Evolutionary conservation across 2,797 vertebrate genomes (phyloP), one percentile per base, ranked within the genome.

Genomic region (Anomalospiza imberbis): DNA sequence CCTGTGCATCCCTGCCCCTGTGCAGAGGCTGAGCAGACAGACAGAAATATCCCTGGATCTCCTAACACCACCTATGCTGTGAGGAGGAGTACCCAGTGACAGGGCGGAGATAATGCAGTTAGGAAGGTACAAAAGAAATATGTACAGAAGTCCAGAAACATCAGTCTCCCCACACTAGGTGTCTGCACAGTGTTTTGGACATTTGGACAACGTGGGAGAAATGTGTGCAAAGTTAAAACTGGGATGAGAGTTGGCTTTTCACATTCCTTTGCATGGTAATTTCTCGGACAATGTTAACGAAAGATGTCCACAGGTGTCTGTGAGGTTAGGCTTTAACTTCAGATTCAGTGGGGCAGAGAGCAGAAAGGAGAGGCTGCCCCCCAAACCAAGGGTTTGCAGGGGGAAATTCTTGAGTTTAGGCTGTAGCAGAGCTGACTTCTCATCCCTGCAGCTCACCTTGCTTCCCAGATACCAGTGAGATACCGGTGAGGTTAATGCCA

Each of bases 11-110:
- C 32, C 65, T 42, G 4, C 9, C 34, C 20, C 54, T 60, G 18
- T 5, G 2, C 26, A 13, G 44, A 61, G 50, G n/a, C 55, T 53
- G 62, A 51, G 55, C 29, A 34, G 29, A 24, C 4, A n/a, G 21
- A 4, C 38, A 57, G 12, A 62, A 79, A 25, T 18, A 13, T 44
- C 47, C 38, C 9, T 29, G 10, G 3, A 18, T 48, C 71, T 78
- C 14, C 48, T 82, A 34, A 15, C 19, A 9, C 28, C 0, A 1
- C 25, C 17, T 2, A 0, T 45, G 25, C 13, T 15, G 11, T 13
- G 32, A 68, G 53, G 17, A 87, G 51, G 28, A 58, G 50, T n/a
- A 53, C 17, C 7, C 34, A 3, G 32, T 20, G n/a, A 50, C 40
- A 81, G n/a, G 16, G 45, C 22, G 24, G 47, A 68, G 12, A 26